Conservation (phyloP, 2,113 vertebrate species). For the Rhineura floridana region DNA sequence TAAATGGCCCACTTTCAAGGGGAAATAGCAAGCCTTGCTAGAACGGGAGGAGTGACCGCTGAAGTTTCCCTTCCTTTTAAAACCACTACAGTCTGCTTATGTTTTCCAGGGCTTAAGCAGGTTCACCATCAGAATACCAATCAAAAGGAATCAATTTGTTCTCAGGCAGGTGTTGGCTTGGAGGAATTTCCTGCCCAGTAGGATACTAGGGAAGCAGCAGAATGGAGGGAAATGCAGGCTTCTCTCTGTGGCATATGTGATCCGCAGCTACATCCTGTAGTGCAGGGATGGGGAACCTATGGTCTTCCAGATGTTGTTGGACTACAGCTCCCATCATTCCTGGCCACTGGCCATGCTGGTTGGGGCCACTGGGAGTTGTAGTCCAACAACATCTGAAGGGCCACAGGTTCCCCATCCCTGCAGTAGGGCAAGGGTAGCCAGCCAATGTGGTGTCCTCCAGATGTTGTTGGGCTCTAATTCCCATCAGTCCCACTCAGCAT, state of each 20-base stretch:
- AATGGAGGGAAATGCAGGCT: neutral
- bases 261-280: neutral
- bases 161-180: fast-evolving
- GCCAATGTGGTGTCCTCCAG: neutral
- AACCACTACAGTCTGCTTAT: neutral
- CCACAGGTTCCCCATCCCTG: too few species aligned
- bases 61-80: neutral
- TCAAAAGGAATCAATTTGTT: neutral
- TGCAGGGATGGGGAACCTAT: neutral
- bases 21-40: neutral
- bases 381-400: too few species aligned
- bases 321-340: too few species aligned
- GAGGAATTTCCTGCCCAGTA: neutral
- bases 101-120: neutral
- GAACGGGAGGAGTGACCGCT: neutral
- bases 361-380: too few species aligned
- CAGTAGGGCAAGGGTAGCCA: neutral
- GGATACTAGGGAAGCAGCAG: neutral
- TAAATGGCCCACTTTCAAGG: neutral
- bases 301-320: neutral
- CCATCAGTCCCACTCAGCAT: too few species aligned
- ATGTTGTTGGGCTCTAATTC: too few species aligned
- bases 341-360: too few species aligned
- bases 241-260: neutral
- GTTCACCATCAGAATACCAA: neutral